Base-by-base conservation (phyloP, 2,113 vertebrate species). In the Numenius arquata region DNA sequence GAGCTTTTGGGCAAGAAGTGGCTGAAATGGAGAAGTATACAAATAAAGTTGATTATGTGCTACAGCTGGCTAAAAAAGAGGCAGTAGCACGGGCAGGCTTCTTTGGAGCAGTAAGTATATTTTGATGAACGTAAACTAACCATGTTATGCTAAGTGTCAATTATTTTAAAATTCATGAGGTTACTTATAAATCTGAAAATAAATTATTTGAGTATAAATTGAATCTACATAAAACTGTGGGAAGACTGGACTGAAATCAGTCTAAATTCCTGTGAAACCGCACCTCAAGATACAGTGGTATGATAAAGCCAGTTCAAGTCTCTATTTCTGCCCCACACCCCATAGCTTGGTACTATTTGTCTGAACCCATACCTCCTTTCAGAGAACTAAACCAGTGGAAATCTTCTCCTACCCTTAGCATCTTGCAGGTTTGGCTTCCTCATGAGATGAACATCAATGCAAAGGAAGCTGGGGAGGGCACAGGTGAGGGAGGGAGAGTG, bases 1-100 rank as follows among this genome's bases (percentile, higher is more conserved):
- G 99, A 81, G 99, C 99, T 71, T 99, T 99, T 92, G 99, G 99
- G 40, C 99, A 99, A 96, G 99, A 99, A 97, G 75, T 98, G 92
- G 97, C 96, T 17, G 99, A 99, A 95, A 98, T 99, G 80, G 81
- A 96, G 76, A 98, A 97, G 43, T 99, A 99, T 43, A 95, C 90
- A 45, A 91, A 94, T 92, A 99, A 98, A 96, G 97, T 98, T 41
- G 98, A 98, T 78, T 41, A 95, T 3, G 98, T 99, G 85, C 97
- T 99, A 65, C 97, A 97, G 14, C 96, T 99, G 92, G 98, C 99
- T 70, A 98, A 81, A 91, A 99, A 98, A 81, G 99, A 99, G 91
- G 99, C 99, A 6, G 9, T 98, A 6, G 95, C 98, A 50, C 97
- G 98, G 36, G 98, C 99, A 27, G 99, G 99, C 58, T 99, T 99